Evolutionary conservation across 2,113 vertebrate genomes (phyloP).

Genomic region (Gorsachius goisagi): DNA sequence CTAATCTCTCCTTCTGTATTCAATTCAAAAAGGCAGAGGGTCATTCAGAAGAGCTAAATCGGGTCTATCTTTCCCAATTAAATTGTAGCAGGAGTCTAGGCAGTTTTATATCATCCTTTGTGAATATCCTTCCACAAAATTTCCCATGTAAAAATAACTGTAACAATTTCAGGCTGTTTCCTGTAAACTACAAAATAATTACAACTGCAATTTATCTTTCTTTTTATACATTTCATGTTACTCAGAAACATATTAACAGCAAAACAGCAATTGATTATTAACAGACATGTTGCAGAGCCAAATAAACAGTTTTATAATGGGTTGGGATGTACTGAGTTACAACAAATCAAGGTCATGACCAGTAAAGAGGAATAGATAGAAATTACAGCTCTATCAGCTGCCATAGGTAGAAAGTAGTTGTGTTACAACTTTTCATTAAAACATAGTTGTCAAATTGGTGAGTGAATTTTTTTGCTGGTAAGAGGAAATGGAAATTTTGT

Average conservation of each 20-base stretch:
- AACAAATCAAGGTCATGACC: background rate
- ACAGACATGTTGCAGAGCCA: background rate
- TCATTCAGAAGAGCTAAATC: background rate
- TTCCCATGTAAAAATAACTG: slow-evolving; percentile 19
- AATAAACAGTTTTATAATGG: background rate
- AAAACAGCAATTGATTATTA: slow-evolving; percentile 11
- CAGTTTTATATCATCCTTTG: background rate
- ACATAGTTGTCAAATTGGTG: background rate
- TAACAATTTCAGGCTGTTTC: slow-evolving; percentile 17
- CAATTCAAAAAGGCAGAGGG: background rate
- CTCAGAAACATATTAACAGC: background rate
- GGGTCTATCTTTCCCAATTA: background rate
- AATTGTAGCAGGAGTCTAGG: background rate
- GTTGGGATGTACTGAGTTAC: background rate
- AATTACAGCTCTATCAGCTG: background rate
- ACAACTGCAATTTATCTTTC: background rate
- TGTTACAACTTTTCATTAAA: background rate
- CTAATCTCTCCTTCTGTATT: background rate
- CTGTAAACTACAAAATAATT: background rate
- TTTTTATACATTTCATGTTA: background rate
- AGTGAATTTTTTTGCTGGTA: background rate
- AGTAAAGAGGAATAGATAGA: background rate
- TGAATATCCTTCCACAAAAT: background rate
- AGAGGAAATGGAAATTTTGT: background rate
- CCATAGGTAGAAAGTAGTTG: background rate